Percentiles rank a stretch among this genome's conserved stretches.
Conservation (phyloP, 2,113 vertebrate species). For the Amia ocellicauda region DNA sequence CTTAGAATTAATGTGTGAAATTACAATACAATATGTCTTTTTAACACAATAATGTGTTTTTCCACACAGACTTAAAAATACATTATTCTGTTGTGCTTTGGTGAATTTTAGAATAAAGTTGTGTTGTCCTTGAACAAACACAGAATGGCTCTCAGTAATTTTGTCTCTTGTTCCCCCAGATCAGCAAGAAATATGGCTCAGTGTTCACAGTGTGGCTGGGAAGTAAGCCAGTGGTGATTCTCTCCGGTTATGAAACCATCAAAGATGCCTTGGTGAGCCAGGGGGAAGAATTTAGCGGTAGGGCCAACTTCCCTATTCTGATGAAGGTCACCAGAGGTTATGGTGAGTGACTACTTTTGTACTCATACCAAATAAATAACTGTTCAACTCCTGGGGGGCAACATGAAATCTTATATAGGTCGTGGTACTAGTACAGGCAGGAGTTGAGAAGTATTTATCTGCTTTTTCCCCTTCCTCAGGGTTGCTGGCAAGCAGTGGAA, state of each 20-base stretch:
- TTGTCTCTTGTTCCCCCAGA: conserved; percentile 24
- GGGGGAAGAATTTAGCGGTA: conserved; percentile 43
- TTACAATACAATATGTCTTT: too few relatives aligned
- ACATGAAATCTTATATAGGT: too few relatives aligned
- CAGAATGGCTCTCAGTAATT: too few relatives aligned
- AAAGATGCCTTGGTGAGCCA: conserved; percentile 37
- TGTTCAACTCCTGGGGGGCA: too few relatives aligned
- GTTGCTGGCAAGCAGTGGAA: conserved; percentile 42
- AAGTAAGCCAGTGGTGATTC: conserved; percentile 37
- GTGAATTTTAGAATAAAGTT: too few relatives aligned
- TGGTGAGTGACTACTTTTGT: conserved; percentile 21
- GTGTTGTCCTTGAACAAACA: too few relatives aligned
- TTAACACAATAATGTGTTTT: too few relatives aligned
- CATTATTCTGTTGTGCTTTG: too few relatives aligned
- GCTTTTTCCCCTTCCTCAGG: conserved; percentile 25
- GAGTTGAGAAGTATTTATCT: background rate
- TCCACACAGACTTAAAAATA: too few relatives aligned
- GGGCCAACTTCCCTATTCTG: conserved; percentile 26
- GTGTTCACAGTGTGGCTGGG: conserved; percentile 44
- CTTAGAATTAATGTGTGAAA: too few relatives aligned
- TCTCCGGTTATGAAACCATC: conserved; percentile 38
- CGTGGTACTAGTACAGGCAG: too few relatives aligned
- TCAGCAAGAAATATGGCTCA: conserved; percentile 39
- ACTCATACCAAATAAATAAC: too few relatives aligned
- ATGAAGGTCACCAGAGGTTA: conserved; percentile 33